A percentile compares a stretch with the other conserved stretches of the same genome.
These are phyloP conservation scores for Alloplasta piceator DNA, from an alignment of 2,888 invertebrate species.

Conservation along the genomic window DNA sequence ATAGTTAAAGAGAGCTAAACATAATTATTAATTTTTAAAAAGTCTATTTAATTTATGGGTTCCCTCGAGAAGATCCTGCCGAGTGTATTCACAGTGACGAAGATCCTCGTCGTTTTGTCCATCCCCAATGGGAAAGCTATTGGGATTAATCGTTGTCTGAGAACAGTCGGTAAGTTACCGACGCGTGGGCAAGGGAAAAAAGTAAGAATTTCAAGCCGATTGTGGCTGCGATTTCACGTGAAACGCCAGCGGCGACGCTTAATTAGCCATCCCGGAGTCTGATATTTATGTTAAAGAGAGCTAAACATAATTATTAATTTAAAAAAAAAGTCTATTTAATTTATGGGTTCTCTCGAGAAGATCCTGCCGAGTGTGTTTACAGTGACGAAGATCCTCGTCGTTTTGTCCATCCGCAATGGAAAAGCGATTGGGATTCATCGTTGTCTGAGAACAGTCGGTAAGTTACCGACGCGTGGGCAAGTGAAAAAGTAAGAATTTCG, in stretches of 20 bases:
- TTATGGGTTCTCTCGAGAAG: neutral
- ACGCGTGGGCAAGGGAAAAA: neutral
- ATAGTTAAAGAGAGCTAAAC: neutral
- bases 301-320: too few relatives aligned
- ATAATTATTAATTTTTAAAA: too few relatives aligned
- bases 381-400: too few relatives aligned
- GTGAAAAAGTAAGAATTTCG: neutral
- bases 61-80: neutral
- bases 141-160: too few relatives aligned
- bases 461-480: neutral
- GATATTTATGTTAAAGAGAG: slow-evolving; percentile 74
- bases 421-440: too few relatives aligned
- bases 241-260: slow-evolving; percentile 61
- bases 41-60: too few relatives aligned
- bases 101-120: too few relatives aligned
- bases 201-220: slow-evolving; percentile 36
- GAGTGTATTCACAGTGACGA: too few relatives aligned
- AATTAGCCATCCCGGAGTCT: slow-evolving; percentile 70
- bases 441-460: neutral
- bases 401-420: too few relatives aligned
- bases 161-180: slow-evolving; percentile 1
- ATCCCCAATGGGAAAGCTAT: too few relatives aligned
- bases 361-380: neutral
- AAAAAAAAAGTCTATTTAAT: too few relatives aligned
- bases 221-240: too few relatives aligned